Evolutionary conservation across 2,797 vertebrate species (phyloP), one percentile per base, ranked within the genome.

Genomic region (Helostoma temminkii): DNA sequence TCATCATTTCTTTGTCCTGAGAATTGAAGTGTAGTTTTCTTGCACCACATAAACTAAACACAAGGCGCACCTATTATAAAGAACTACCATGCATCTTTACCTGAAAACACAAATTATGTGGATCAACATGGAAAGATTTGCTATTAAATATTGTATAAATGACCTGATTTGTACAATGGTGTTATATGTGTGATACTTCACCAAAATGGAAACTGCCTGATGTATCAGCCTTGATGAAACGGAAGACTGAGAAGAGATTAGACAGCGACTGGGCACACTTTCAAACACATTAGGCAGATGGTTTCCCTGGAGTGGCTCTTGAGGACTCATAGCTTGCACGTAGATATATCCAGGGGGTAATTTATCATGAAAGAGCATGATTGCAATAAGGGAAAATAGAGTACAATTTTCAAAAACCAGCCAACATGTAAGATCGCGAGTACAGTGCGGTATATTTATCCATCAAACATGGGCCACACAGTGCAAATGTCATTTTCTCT

Each of bases 231-330:
- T 55, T 34, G 50, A 45, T 79, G 37, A 73, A 71, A 70, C 34
- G 48, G 42, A 77, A 56, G 78, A 78, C 64, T 32, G 66, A 58
- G 63, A 50, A 66, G 42, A 62, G 78, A 83, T 82, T 64, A 75
- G 71, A 80, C 72, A 60, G 74, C 45, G 9, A 83, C 79, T 69
- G 73, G 61, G 79, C 79, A 80, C 71, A 73, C 76, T 84, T 79
- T 64, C 80, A 85, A 84, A 88, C 78, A 74, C 76, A 88, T 85
- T 76, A 89, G 70, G 72, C 82, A 89, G 85, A 89, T 85, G 84
- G 84, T 83, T 88, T 90, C 82, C 71, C 75, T 55, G 65, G 72
- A 86, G 81, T 78, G 78, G 58, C 63, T 66, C 76, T 81, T 25
- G 25, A 75, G 74, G 71, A 72, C 62, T 71, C 78, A 24, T 64